Base-by-base conservation (phyloP, 23 tunicate species). In the Phallusia fumigata region DNA sequence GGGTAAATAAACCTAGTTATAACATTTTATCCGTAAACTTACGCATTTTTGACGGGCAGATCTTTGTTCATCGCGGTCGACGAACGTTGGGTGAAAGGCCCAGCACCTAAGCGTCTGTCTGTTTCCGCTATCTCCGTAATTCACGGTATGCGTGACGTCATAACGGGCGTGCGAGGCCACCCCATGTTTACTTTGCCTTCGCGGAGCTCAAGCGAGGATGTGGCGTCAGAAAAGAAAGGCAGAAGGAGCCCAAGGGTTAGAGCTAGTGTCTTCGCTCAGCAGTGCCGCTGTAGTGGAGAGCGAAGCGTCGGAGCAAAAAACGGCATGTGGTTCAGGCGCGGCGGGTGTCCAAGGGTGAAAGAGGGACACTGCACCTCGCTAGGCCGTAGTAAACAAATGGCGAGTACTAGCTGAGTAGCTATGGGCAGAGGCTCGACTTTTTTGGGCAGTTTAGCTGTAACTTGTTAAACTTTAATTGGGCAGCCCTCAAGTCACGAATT, bases 71-170 rank as follows among this genome's bases (percentile, higher is more conserved):
- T 24, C 28, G 16, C 28, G 28, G 13, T 21, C 69, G 69, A 58
- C 16, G 13, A 58, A 58, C 15, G 47, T 40, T 40, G 47, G 28
- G 69, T 58, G 28, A 58, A 58, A 22, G 28, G 26, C 28, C 69
- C 69, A 58, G 69, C 69, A 58, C 11, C 69, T 58, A 2, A 6
- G 15, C 69, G 8, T 24, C 28, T 16, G 16, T 58, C 28, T 22
- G 69, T 24, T 24, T 24, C 28, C 69, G 69, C 69, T 24, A 58
- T 58, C 69, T 58, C 28, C 28, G 69, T 58, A 21, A 58, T 58
- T 58, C 69, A 21, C 69, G 69, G 69, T 58, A 58, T 58, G 69
- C 13, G 69, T 58, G 69, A 58, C 69, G 69, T 58, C 69, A 58
- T 58, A 58, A 58, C 69, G 10, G 47, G 47, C 47, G 69, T 16